Conservation (phyloP, 2,888 invertebrate genomes). For the Drosophila percnosoma region DNA sequence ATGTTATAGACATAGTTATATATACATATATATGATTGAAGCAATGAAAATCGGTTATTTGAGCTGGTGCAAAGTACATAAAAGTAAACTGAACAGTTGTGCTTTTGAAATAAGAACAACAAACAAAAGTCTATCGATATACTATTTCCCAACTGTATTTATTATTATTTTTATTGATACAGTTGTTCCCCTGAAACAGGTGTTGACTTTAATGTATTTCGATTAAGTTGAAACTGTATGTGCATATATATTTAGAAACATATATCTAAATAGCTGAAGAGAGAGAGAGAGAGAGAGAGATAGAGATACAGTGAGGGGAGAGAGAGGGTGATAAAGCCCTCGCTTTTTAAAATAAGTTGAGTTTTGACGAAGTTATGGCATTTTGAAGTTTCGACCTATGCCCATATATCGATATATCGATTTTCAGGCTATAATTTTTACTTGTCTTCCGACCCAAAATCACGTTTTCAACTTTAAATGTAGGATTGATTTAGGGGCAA, state of each 20-base stretch:
- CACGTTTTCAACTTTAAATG: no score
- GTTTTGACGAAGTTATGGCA: no score
- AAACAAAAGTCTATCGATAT: background rate
- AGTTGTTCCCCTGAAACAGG: conserved; percentile 47
- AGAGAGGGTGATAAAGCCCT: no score
- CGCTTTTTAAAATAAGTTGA: no score
- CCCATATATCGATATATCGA: no score
- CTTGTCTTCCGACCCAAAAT: no score
- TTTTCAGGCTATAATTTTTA: no score
- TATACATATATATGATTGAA: background rate
- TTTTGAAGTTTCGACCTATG: no score
- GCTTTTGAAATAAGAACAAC: background rate
- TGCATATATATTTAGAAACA: background rate
- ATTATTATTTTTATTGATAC: conserved; percentile 43
- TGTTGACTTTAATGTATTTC: conserved; percentile 57
- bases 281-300: background rate
- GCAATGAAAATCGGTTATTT: background rate
- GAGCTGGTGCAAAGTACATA: background rate
- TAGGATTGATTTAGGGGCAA: no score
- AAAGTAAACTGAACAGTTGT: background rate
- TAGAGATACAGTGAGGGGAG: no score
- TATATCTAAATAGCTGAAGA: background rate
- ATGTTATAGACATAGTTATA: background rate
- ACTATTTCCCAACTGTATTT: conserved; percentile 21
- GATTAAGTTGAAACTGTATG: conserved; percentile 11